These are phyloP conservation scores for Parnassius smintheus DNA, from an alignment of 2,888 invertebrate genomes.

Conservation along the genomic window DNA sequence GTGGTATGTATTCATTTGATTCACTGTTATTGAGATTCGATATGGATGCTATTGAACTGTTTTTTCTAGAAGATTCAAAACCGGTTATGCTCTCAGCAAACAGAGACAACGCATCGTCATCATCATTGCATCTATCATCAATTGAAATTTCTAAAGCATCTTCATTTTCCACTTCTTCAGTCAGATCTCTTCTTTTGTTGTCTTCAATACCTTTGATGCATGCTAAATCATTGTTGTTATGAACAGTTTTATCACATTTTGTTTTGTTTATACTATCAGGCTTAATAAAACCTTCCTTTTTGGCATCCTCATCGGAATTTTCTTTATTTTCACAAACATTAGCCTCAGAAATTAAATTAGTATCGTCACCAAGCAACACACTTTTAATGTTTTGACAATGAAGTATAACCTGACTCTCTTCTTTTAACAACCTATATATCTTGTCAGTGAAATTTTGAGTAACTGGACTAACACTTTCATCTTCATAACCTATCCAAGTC, in stretches of 20 bases:
- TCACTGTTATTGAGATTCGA: slow-evolving; percentile 9
- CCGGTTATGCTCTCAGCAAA: slow-evolving; percentile 67
- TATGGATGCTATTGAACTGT: slow-evolving; percentile 31
- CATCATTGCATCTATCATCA: slow-evolving; percentile 40
- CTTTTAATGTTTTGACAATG: slow-evolving; percentile 41
- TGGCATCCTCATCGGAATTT: not conserved
- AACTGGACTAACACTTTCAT: slow-evolving; percentile 31
- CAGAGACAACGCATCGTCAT: slow-evolving; percentile 63
- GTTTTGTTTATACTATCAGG: slow-evolving; percentile 1
- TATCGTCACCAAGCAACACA: slow-evolving; percentile 21
- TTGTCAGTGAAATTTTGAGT: slow-evolving; percentile 37
- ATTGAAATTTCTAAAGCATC: not conserved
- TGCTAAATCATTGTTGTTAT: not conserved
- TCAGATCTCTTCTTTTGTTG: not conserved
- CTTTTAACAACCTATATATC: slow-evolving; percentile 42
- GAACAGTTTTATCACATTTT: not conserved
- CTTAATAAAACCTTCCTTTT: slow-evolving; percentile 7
- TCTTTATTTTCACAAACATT: slow-evolving; percentile 13
- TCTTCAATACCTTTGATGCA: not conserved
- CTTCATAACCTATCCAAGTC: slow-evolving; percentile 46
- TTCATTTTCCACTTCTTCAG: not conserved
- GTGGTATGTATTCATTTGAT: slow-evolving; percentile 52
- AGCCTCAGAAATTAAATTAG: not conserved
- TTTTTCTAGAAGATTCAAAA: slow-evolving; percentile 48
- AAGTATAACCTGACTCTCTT: slow-evolving; percentile 43